Conservation (phyloP, 2,113 vertebrate genomes). For the Brienomyrus longianalis region DNA sequence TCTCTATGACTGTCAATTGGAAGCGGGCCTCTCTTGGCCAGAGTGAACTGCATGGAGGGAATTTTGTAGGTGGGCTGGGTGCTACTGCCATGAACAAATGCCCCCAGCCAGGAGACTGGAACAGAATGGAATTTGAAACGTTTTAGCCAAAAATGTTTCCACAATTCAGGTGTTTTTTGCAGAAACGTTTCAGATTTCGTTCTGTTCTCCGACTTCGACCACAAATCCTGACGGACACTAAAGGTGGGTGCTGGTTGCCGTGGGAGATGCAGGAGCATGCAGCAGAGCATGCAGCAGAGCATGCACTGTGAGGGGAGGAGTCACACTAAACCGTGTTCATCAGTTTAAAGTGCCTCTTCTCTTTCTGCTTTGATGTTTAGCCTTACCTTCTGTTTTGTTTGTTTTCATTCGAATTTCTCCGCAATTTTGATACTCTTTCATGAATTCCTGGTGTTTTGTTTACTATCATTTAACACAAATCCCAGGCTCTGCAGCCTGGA, state of each 20-base stretch:
- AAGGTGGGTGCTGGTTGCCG: constrained; percentile 3
- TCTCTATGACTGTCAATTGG: background rate
- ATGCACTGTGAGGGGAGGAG: background rate
- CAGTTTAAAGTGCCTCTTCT: background rate
- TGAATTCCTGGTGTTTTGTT: background rate
- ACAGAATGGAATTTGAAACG: constrained; percentile 76
- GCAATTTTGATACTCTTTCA: background rate
- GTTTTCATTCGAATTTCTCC: background rate
- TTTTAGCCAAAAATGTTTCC: constrained; percentile 78
- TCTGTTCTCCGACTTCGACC: constrained; percentile 55
- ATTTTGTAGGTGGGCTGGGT: background rate
- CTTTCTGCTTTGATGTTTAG: background rate
- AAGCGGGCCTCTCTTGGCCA: background rate
- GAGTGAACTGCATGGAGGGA: background rate
- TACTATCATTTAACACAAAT: background rate
- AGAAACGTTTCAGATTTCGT: constrained; percentile 80
- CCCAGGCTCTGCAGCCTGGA: no score
- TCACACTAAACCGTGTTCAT: background rate
- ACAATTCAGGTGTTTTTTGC: constrained; percentile 73
- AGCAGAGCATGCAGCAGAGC: background rate
- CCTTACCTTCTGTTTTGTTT: background rate
- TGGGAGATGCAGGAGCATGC: background rate
- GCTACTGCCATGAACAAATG: background rate
- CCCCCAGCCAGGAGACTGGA: constrained; percentile 39
- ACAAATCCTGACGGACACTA: background rate